Base-by-base conservation (phyloP, 2,113 vertebrate genomes). In the Dicrurus megarhynchus region DNA sequence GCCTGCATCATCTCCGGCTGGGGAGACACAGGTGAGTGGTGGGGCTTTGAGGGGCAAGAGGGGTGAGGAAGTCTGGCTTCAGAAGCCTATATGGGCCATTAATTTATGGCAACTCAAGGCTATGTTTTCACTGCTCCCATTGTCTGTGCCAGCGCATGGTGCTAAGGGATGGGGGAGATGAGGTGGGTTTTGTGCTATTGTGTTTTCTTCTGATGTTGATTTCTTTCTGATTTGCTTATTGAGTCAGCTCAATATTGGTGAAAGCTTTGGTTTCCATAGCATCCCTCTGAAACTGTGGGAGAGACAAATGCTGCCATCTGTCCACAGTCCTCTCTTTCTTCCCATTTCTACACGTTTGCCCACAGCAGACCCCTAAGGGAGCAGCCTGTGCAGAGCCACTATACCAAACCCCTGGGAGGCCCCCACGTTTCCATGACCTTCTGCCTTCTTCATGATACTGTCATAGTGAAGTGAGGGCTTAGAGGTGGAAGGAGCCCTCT, bases 1-100 rank as follows among this genome's bases (percentile, higher is more conserved):
- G 97, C 98, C 33, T 99, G 99, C 84, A 97, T 99, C 84, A 99
- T 99, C 57, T 98, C 98, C 0, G 98, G 98, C 59, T 99, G 98
- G 99, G 98, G 96, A 39, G 98, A 98, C 81, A 97, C 98, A 95
- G 99, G 99, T 99, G 87, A 82, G 89, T 32, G 47, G 27, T 11
- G 30, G 7, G 37, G 22, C 46, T 91, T 64, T 77, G 63, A 87
- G 56, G n/a, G 41, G 23, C n/a, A n/a, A 65, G 50, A 41, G 61
- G 22, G 9, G 9, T 65, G 55, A 21, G 19, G 19, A 42, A 65
- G 14, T 46, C 35, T 90, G 55, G 18, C 12, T 41, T 87, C 35
- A 65, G 70, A 35, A 83, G 27, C 28, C 55, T 76, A 6, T 1
- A 1, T 2, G 42, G n/a, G 28, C 64, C 8, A 12, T 67, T 80